phyloP scores from a whole-genome alignment of 1,140 invertebrate species.

The Cotesia glomerata region DNA sequence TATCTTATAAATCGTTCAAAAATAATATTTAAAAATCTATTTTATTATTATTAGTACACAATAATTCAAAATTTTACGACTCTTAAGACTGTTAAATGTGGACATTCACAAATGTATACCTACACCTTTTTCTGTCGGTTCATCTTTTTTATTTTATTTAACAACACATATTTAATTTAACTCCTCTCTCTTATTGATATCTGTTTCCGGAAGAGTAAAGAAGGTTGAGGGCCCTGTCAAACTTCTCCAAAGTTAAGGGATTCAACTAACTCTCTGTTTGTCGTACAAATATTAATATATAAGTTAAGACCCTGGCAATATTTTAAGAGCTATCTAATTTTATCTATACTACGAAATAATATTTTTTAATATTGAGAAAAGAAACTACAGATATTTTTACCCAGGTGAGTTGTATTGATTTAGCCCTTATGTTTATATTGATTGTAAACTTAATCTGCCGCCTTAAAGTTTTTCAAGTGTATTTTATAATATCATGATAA shows the following conservation, averaged over 20 bases:
- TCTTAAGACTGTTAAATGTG: too few relatives aligned
- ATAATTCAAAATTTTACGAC: too few relatives aligned
- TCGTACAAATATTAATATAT: conserved; percentile 24
- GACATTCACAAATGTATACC: too few relatives aligned
- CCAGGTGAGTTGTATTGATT: conserved; percentile 22
- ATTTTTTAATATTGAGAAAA: neutral
- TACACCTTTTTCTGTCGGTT: too few relatives aligned
- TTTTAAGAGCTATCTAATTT: conserved; percentile 30
- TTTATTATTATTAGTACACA: too few relatives aligned
- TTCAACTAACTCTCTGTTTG: conserved; percentile 20
- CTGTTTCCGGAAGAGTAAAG: neutral
- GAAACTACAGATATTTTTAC: neutral
- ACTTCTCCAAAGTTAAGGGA: conserved; percentile 16
- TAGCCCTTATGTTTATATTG: conserved; percentile 16
- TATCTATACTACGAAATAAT: conserved; percentile 23
- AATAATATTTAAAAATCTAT: too few relatives aligned
- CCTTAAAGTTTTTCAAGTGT: neutral
- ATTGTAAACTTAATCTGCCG: conserved; percentile 8
- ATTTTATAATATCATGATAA: conserved; percentile 17
- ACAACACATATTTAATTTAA: neutral
- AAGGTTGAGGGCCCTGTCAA: conserved; percentile 16
- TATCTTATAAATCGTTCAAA: neutral
- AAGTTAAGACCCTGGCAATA: conserved; percentile 4
- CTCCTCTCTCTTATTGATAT: neutral
- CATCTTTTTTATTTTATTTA: too few relatives aligned